Base-by-base conservation (phyloP, 1,140 invertebrate species). In the Caenorhabditis latens region DNA sequence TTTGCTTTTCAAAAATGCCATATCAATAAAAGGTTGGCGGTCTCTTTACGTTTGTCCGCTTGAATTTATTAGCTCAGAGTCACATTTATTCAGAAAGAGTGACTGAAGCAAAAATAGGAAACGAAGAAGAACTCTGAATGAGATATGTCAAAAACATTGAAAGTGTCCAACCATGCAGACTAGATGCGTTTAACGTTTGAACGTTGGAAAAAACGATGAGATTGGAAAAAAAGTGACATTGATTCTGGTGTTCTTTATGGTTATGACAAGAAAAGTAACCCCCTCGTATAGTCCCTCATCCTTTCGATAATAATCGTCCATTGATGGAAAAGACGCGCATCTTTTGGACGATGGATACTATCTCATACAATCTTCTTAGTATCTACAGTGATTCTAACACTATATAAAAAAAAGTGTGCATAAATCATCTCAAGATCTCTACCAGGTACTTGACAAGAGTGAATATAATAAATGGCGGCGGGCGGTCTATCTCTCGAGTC, bases 171-270 rank as follows among this genome's bases (percentile, higher is more conserved):
- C 24, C 43, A 79, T 53, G 71, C 71, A 71, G 46, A 79, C 61
- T 40, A 14, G 21, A 32, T 58, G 42, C 43, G 65, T 71, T 21
- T 79, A 50, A 8, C 46, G 71, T 79, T 79, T 32, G 50, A 4
- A n/a, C 71, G n/a, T 8, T n/a, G 57, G 21, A 48, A 48, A n/a
- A 75, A n/a, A 75, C 1, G n/a, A 19, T 48, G 24, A 46, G 46
- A 71, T 7, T 19, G 5, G 9, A 32, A 40, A 79, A 79, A 79
- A 79, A 79, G 71, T 79, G 71, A 79, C 71, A 79, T 79, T 79
- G 71, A 79, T 79, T 79, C 71, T 79, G 19, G 67, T 75, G 67
- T 75, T 75, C 67, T 75, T 75, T 46, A 46, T 75, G 67, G 67
- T 48, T 75, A 48, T 75, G 67, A 75, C 67, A 75, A 75, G 67